Evolutionary conservation across 2,888 invertebrate species (phyloP).

Genomic region (Asteroscopus sphinx): DNA sequence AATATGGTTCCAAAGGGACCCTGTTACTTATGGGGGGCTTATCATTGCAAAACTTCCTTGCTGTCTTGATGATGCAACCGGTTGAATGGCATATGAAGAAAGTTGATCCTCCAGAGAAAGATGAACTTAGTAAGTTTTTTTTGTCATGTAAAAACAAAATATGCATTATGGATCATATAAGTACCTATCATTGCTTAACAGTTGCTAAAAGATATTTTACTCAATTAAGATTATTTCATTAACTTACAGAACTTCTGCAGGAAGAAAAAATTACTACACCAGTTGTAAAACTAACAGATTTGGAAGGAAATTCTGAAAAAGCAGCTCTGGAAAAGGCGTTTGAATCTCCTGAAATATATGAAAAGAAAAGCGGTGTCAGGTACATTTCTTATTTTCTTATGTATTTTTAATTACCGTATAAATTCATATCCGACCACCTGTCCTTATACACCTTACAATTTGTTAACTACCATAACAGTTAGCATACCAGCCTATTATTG

Average conservation of each 20-base stretch:
- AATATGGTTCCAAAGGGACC: conserved; percentile 36
- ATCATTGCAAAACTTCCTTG: conserved; percentile 35
- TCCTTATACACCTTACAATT: too few relatives aligned
- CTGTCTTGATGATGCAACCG: conserved; percentile 43
- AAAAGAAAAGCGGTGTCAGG: conserved; percentile 35
- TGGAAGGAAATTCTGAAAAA: conserved; percentile 13
- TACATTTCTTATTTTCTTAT: too few relatives aligned
- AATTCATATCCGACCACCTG: too few relatives aligned
- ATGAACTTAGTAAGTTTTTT: conserved; percentile 21
- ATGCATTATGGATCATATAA: too few relatives aligned
- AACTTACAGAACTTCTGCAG: conserved; percentile 31
- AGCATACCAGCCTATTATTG: too few relatives aligned
- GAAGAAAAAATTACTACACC: conserved; percentile 27
- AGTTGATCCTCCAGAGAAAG: conserved; percentile 17
- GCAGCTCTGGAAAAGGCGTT: conserved; percentile 5
- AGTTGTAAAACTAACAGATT: conserved; percentile 28
- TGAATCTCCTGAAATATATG: conserved; percentile 1
- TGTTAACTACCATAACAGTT: too few relatives aligned
- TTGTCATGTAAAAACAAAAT: background rate
- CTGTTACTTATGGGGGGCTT: conserved; percentile 32
- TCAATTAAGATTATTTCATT: background rate
- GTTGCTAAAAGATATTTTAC: too few relatives aligned
- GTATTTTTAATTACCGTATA: too few relatives aligned
- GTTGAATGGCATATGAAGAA: conserved; percentile 45
- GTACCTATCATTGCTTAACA: too few relatives aligned